phyloP scores from a whole-genome alignment of 2,888 invertebrate species.

The Galeruca laticollis region DNA sequence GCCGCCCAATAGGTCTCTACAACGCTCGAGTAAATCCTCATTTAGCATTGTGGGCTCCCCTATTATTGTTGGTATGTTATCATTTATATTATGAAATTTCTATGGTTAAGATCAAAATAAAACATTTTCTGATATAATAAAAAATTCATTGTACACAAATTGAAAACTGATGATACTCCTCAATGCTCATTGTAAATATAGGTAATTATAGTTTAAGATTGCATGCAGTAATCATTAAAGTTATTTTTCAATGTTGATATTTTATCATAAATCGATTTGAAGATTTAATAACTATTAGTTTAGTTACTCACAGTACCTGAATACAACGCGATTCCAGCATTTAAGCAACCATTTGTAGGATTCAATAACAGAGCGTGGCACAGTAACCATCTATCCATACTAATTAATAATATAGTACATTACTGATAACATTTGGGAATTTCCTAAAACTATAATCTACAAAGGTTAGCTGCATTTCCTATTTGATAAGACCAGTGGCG shows the following conservation, averaged over 20 bases:
- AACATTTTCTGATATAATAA: too few relatives aligned
- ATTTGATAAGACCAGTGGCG: neutral
- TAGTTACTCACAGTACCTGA: slow-evolving; percentile 40
- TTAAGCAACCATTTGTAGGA: slow-evolving; percentile 49
- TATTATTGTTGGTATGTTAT: too few relatives aligned
- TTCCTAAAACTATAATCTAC: neutral
- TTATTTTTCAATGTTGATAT: slow-evolving; percentile 52
- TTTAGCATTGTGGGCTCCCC: too few relatives aligned
- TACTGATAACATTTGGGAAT: slow-evolving; percentile 5
- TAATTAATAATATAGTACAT: neutral
- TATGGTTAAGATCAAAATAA: too few relatives aligned
- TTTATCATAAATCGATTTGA: slow-evolving; percentile 43
- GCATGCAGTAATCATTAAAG: slow-evolving; percentile 56
- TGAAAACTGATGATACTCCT: slow-evolving; percentile 53
- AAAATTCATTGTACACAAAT: slow-evolving; percentile 28
- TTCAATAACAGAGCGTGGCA: slow-evolving; percentile 26
- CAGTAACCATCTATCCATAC: slow-evolving; percentile 20
- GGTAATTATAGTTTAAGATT: slow-evolving; percentile 53
- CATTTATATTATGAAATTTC: too few relatives aligned
- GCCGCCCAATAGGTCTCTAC: too few relatives aligned
- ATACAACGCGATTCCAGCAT: slow-evolving; percentile 55
- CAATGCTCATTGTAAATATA: slow-evolving; percentile 53
- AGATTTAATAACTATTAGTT: slow-evolving; percentile 48
- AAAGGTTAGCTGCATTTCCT: neutral
- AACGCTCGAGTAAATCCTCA: too few relatives aligned